Evolutionary conservation across 2,888 invertebrate species (phyloP).

Genomic region (Autographa gamma): DNA sequence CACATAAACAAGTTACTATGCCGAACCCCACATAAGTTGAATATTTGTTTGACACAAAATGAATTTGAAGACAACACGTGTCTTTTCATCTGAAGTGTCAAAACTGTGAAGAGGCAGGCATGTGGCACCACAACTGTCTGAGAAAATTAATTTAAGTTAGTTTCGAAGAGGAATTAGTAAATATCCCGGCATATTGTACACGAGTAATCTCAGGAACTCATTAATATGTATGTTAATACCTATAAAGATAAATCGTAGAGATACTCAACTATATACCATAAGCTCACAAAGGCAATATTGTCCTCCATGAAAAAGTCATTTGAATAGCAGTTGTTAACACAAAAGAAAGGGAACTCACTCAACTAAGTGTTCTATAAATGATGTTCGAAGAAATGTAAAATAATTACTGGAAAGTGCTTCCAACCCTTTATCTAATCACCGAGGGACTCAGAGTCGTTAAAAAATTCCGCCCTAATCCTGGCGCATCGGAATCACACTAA

Average conservation of each 20-base stretch:
- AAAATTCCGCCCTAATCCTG: constrained; percentile 83
- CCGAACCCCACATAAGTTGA: not conserved
- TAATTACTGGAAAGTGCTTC: constrained; percentile 85
- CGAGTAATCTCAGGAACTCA: constrained; percentile 22
- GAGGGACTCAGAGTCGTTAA: constrained; percentile 80
- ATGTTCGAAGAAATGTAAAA: constrained; percentile 81
- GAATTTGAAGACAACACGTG: not conserved
- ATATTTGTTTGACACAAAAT: not conserved
- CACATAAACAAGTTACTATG: too few species aligned
- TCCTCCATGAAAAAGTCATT: constrained; percentile 51
- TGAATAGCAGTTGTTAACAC: constrained; percentile 59
- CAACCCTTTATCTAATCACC: constrained; percentile 84
- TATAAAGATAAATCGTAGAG: constrained; percentile 22
- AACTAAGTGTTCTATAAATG: constrained; percentile 65
- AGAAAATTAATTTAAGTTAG: constrained; percentile 51
- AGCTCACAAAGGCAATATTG: constrained; percentile 31
- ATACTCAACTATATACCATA: constrained; percentile 30
- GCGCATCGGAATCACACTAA: constrained; percentile 86
- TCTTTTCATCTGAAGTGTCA: not conserved
- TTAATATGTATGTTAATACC: constrained; percentile 26
- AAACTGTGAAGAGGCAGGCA: not conserved
- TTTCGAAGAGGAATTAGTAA: constrained; percentile 64
- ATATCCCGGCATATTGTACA: constrained; percentile 56
- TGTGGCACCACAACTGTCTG: not conserved
- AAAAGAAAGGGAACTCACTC: constrained; percentile 66